phyloP scores from a whole-genome alignment of 2,888 invertebrate species.

The Augochlorella aurata region DNA sequence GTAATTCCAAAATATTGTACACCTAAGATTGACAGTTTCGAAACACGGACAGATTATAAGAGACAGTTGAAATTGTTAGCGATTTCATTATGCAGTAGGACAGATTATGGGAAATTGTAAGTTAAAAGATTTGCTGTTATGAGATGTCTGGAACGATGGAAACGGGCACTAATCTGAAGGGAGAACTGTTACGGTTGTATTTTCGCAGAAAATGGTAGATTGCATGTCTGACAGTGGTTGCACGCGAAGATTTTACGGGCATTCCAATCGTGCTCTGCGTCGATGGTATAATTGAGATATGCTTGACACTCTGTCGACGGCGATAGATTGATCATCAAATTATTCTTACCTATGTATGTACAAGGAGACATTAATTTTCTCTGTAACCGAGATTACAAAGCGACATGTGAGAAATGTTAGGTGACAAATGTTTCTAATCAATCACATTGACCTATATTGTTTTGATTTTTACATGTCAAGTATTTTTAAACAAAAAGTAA shows the following conservation, averaged over 20 bases:
- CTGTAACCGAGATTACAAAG: too few relatives aligned
- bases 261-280: constrained; percentile 49
- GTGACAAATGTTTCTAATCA: too few relatives aligned
- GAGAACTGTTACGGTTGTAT: constrained; percentile 51
- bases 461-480: too few relatives aligned
- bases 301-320: constrained; percentile 53
- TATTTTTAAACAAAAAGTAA: too few relatives aligned
- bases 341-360: constrained; percentile 33
- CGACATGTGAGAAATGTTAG: too few relatives aligned
- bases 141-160: background rate
- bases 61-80: background rate
- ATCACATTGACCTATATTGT: too few relatives aligned
- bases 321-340: constrained; percentile 50
- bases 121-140: background rate
- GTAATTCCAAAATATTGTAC: background rate
- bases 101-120: background rate
- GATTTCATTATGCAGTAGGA: background rate
- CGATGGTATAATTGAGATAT: constrained; percentile 48
- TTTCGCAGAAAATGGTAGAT: constrained; percentile 53
- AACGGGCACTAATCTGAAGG: background rate
- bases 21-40: too few relatives aligned
- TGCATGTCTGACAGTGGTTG: constrained; percentile 56
- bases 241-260: constrained; percentile 62
- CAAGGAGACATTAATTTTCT: too few relatives aligned
- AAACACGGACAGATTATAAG: too few relatives aligned